Evolutionary conservation across 2,113 vertebrate genomes (phyloP).

Genomic region (Coturnix japonica): DNA sequence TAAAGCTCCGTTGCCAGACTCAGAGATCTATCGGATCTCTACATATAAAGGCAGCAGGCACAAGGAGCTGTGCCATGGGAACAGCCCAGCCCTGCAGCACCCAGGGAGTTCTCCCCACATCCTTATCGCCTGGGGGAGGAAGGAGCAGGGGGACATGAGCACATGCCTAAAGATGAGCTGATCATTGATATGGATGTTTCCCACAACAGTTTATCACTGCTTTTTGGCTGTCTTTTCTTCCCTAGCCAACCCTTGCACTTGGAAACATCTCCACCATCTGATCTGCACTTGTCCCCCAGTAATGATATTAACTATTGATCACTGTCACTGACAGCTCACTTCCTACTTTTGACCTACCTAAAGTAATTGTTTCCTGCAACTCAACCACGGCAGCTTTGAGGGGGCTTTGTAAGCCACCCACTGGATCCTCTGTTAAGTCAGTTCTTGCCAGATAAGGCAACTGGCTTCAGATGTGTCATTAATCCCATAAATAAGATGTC

Average conservation of each 20-base stretch:
- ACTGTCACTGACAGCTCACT: background rate
- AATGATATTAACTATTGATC: background rate
- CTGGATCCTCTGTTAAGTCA: background rate
- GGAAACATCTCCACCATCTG: background rate
- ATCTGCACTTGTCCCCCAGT: background rate
- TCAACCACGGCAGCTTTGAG: background rate
- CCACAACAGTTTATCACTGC: fast-evolving
- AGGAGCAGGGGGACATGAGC: fast-evolving
- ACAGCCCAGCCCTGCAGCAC: fast-evolving
- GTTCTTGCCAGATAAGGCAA: background rate
- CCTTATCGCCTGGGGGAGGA: background rate
- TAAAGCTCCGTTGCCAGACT: background rate
- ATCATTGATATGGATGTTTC: background rate
- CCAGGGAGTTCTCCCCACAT: background rate
- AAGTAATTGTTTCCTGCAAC: background rate
- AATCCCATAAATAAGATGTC: background rate
- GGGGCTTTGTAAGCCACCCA: background rate
- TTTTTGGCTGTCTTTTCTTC: background rate
- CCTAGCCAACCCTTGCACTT: fast-evolving
- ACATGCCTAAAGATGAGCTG: background rate
- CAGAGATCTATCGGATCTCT: background rate
- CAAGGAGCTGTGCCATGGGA: background rate
- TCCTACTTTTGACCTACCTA: too few species aligned
- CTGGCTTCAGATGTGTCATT: background rate
- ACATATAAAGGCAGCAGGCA: fast-evolving